phyloP scores from a whole-genome alignment of 2,888 invertebrate genomes.

The Drosophila paucipuncta region DNA sequence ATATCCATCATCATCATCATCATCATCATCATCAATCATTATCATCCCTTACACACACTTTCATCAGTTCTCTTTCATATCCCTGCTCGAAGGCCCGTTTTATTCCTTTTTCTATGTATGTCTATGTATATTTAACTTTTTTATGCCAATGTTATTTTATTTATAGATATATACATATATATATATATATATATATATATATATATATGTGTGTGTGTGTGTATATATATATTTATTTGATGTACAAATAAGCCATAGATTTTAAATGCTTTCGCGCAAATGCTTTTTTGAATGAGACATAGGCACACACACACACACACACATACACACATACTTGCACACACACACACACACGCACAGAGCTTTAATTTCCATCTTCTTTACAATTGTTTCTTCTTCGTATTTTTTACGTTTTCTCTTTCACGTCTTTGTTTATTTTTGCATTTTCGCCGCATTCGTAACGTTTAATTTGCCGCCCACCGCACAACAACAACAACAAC shows the following conservation, averaged over 20 bases:
- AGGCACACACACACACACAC: constrained; percentile 7
- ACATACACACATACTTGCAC: not conserved
- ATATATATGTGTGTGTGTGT: not conserved
- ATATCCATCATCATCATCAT: constrained; percentile 22
- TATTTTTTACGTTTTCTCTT: constrained; percentile 47
- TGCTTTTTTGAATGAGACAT: constrained; percentile 30
- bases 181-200: not conserved
- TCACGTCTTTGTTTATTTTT: constrained; percentile 55
- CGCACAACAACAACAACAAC: constrained; percentile 26
- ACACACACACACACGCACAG: not conserved
- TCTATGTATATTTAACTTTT: constrained; percentile 19
- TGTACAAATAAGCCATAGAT: constrained; percentile 36
- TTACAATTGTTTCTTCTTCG: constrained; percentile 39
- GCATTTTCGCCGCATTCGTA: constrained; percentile 61
- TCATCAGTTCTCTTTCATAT: constrained; percentile 38
- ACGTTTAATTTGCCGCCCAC: constrained; percentile 53
- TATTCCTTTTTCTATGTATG: constrained; percentile 15
- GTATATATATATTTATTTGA: constrained; percentile 4
- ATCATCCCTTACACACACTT: constrained; percentile 34
- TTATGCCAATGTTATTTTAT: constrained; percentile 28
- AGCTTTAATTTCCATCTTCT: constrained; percentile 49
- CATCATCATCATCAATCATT: constrained; percentile 1
- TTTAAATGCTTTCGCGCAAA: constrained; percentile 49
- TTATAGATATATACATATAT: not conserved
- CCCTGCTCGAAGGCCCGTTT: constrained; percentile 43